Percentiles rank a stretch among this genome's conserved stretches.
Evolutionary conservation across 2,888 invertebrate species (phyloP).

Genomic region (Hybos culiciformis): DNA sequence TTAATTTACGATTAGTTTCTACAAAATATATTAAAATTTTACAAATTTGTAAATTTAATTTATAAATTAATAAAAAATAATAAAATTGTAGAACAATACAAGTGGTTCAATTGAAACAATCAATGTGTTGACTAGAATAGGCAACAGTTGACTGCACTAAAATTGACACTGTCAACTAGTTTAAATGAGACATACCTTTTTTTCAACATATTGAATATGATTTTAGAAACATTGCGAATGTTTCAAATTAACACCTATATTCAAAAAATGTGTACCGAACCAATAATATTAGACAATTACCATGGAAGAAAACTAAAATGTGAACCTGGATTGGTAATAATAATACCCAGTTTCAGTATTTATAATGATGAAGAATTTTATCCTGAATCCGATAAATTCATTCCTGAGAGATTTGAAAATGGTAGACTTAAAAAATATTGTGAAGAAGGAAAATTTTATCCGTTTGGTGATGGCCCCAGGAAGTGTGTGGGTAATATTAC

Average conservation of each 20-base stretch:
- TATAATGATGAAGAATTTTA: constrained; percentile 28
- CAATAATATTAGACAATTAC: constrained; percentile 20
- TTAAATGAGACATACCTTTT: background rate
- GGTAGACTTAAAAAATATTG: constrained; percentile 24
- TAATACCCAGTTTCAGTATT: constrained; percentile 26
- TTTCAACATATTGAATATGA: background rate
- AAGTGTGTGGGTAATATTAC: constrained; percentile 28
- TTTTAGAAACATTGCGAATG: constrained; percentile 25
- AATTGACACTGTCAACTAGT: too few species aligned
- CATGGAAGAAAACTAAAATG: constrained; percentile 19
- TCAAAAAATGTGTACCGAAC: constrained; percentile 25
- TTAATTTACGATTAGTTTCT: too few species aligned
- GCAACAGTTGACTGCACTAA: too few species aligned
- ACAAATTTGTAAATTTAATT: too few species aligned
- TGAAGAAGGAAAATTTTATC: constrained; percentile 28
- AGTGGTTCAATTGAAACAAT: too few species aligned
- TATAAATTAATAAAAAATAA: too few species aligned
- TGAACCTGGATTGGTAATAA: constrained; percentile 20
- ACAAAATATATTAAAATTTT: too few species aligned
- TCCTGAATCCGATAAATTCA: constrained; percentile 24
- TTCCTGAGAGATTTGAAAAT: constrained; percentile 30
- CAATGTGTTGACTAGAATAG: too few species aligned
- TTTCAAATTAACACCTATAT: constrained; percentile 25
- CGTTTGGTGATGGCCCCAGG: constrained; percentile 33
- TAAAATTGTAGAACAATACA: too few species aligned